phyloP scores from a whole-genome alignment of 2,797 vertebrate genomes.

The Onychomys torridus region DNA sequence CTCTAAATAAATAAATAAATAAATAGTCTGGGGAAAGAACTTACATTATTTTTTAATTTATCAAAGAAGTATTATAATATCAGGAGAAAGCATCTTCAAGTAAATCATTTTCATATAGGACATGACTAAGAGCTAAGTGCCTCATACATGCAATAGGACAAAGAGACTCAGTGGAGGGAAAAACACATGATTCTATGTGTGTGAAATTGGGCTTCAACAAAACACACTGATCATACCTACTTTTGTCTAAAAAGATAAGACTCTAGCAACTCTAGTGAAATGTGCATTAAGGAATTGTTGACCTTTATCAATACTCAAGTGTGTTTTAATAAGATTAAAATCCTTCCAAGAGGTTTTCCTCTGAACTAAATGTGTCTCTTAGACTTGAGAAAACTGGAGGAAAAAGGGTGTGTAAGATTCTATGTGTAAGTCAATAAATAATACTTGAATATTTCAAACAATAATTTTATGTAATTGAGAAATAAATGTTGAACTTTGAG shows the following conservation, averaged over 20 bases:
- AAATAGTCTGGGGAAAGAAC: background rate
- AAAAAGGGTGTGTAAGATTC: background rate
- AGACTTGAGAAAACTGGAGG: conserved; percentile 19
- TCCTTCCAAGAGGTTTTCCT: background rate
- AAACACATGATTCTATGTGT: background rate
- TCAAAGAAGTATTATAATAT: background rate
- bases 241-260: conserved; percentile 2
- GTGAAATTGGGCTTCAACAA: background rate
- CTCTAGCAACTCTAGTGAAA: conserved; percentile 19
- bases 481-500: background rate
- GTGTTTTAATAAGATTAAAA: background rate
- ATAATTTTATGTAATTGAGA: background rate
- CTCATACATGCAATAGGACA: background rate
- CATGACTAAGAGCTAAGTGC: background rate
- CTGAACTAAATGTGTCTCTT: background rate
- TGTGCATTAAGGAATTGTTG: background rate
- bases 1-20: background rate
- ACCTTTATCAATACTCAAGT: background rate
- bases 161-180: background rate
- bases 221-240: background rate
- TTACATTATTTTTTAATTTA: conserved; percentile 13
- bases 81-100: background rate
- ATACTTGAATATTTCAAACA: conserved; percentile 17
- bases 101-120: background rate
- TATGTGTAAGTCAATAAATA: background rate